Evolutionary conservation across 2,797 vertebrate species (phyloP).

Genomic region (Steatocranus sp.): DNA sequence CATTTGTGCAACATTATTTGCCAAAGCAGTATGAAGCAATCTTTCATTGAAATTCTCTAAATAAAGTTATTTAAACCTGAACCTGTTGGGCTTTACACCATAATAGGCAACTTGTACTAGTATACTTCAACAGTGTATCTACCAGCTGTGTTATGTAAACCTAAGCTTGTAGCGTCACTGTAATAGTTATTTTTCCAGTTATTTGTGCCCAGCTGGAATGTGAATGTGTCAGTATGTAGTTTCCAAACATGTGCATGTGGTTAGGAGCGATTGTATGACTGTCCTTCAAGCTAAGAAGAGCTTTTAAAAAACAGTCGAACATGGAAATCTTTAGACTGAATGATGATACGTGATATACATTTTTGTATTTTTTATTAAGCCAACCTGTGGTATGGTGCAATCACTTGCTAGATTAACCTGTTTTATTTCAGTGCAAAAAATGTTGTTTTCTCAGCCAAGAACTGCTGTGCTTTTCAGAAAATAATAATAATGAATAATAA

Average conservation of each 20-base stretch:
- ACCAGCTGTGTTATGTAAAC: neutral
- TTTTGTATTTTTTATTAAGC: neutral
- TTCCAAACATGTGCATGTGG: neutral
- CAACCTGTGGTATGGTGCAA: neutral
- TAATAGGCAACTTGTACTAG: conserved; percentile 14
- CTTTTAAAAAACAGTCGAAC: neutral
- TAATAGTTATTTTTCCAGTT: neutral
- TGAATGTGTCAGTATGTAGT: neutral
- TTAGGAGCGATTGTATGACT: neutral
- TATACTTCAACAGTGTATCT: neutral
- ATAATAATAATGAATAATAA: too few species aligned
- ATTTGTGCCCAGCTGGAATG: neutral
- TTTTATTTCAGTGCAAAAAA: neutral
- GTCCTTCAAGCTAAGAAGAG: neutral
- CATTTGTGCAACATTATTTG: conserved; percentile 42
- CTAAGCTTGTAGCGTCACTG: neutral
- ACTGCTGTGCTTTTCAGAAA: neutral
- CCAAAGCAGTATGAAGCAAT: conserved; percentile 42
- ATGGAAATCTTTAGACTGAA: neutral
- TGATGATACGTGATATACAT: neutral
- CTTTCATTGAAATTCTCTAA: conserved; percentile 55
- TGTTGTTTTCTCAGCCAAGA: neutral
- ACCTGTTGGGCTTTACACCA: conserved; percentile 56
- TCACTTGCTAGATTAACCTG: neutral
- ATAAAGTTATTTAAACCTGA: conserved; percentile 73